These are phyloP conservation scores for Listronotus oregonensis DNA, from an alignment of 1,140 invertebrate species.

Conservation along the genomic window DNA sequence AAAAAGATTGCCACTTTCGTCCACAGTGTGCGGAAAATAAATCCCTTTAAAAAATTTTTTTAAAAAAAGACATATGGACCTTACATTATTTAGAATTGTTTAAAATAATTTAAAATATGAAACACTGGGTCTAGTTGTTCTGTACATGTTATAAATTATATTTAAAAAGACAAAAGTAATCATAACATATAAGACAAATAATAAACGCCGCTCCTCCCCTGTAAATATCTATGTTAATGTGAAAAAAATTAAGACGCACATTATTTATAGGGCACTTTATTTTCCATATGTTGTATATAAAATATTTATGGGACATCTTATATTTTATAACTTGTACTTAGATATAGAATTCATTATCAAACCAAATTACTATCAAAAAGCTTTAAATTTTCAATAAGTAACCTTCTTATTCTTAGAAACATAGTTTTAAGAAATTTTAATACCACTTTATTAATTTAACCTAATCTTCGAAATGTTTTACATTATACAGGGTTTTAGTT, in stretches of 20 bases:
- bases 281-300: constrained; percentile 16
- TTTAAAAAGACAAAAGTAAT: background rate
- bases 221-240: constrained; percentile 21
- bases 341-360: background rate
- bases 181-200: background rate
- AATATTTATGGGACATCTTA: constrained; percentile 8
- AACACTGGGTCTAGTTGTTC: no score
- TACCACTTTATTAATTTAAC: no score
- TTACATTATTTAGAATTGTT: no score
- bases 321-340: constrained; percentile 7
- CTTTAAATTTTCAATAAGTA: constrained; percentile 13
- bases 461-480: no score
- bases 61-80: no score
- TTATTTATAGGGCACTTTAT: constrained; percentile 26
- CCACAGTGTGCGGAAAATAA: no score
- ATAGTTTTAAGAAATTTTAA: background rate
- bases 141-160: no score
- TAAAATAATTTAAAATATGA: no score
- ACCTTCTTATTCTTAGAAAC: background rate
- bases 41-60: no score
- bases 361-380: background rate
- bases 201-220: constrained; percentile 27
- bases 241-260: constrained; percentile 21
- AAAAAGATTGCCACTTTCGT: no score
- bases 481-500: no score